Conservation (phyloP, 1,140 invertebrate species). For the Bombus superbus region DNA sequence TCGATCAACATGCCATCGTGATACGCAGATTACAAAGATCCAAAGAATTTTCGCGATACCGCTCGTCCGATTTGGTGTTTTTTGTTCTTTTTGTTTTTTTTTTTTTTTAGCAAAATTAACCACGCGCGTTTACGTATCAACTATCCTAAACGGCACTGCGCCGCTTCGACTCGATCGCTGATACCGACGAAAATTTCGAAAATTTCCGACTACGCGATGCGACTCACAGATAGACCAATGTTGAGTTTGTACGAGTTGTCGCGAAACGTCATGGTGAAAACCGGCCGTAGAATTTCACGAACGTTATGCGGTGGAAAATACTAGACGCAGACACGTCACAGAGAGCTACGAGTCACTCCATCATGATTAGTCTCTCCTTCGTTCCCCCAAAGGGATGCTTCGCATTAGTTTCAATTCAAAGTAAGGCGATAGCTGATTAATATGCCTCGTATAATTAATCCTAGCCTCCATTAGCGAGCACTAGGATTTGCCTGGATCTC, state of each 20-base stretch:
- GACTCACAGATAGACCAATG: too few relatives aligned
- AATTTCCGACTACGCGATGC: too few relatives aligned
- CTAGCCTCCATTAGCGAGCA: conserved; percentile 39
- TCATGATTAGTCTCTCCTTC: conserved; percentile 64
- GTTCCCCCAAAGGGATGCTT: conserved; percentile 54
- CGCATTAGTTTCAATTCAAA: conserved; percentile 59
- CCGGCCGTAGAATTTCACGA: conserved; percentile 21
- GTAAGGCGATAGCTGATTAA: conserved; percentile 66
- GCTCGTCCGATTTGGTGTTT: not conserved
- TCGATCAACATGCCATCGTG: conserved; percentile 30
- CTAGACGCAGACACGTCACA: conserved; percentile 13
- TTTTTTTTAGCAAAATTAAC: too few relatives aligned
- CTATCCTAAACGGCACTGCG: too few relatives aligned
- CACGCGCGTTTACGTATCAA: too few relatives aligned
- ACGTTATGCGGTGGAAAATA: conserved; percentile 39
- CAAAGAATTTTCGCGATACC: not conserved
- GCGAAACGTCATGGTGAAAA: conserved; percentile 15
- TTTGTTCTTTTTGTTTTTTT: too few relatives aligned
- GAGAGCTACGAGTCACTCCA: conserved; percentile 67
- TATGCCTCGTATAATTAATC: conserved; percentile 64
- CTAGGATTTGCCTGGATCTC: conserved; percentile 25
- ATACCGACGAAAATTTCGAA: too few relatives aligned
- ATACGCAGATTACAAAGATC: not conserved
- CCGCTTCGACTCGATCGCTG: too few relatives aligned
- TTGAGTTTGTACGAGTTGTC: not conserved